phyloP scores from a whole-genome alignment of 1,140 invertebrate genomes.

The Episyrphus balteatus region DNA sequence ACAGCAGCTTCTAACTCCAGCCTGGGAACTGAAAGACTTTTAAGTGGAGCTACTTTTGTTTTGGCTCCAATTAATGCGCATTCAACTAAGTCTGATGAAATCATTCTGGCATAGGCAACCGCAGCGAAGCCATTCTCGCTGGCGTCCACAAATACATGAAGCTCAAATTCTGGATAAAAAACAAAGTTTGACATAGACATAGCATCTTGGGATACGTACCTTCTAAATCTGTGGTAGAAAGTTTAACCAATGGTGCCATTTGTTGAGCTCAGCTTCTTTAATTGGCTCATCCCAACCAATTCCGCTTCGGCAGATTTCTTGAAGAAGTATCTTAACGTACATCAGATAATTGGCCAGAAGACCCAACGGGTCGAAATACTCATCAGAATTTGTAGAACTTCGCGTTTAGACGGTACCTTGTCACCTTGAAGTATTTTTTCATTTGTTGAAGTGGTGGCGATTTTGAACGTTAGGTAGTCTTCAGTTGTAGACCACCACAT shows the following conservation, averaged over 20 bases:
- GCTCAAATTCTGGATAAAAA: too few relatives aligned
- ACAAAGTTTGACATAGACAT: too few relatives aligned
- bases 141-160: too few relatives aligned
- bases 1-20: conserved; percentile 35
- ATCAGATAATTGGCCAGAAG: conserved; percentile 29
- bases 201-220: too few relatives aligned
- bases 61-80: conserved; percentile 16
- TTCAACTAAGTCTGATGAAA: too few relatives aligned
- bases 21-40: conserved; percentile 33
- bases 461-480: neutral
- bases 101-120: too few relatives aligned
- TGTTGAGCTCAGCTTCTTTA: neutral
- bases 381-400: conserved; percentile 17
- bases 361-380: conserved; percentile 33
- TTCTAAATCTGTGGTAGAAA: too few relatives aligned
- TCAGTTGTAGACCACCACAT: conserved; percentile 1
- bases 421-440: too few relatives aligned
- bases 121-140: too few relatives aligned
- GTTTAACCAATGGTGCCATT: conserved; percentile 12
- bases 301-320: conserved; percentile 26
- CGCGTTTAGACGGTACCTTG: neutral
- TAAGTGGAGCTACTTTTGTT: conserved; percentile 29
- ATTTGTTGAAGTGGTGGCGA: too few relatives aligned
- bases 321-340: conserved; percentile 31
- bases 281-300: conserved; percentile 33